Conservation (phyloP, 2,797 vertebrate species). For the Sandelia bainsii region DNA sequence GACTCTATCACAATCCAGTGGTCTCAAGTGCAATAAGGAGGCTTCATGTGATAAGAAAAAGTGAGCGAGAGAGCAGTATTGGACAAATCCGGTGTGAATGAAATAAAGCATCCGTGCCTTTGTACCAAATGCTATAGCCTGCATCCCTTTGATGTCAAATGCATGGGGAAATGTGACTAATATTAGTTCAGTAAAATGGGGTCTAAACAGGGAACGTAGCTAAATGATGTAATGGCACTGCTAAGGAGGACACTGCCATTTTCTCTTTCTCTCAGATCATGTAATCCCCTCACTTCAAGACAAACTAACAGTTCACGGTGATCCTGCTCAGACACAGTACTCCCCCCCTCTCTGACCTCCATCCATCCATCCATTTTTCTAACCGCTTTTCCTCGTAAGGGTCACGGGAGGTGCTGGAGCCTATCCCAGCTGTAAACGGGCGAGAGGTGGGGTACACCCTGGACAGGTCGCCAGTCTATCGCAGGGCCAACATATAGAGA, state of each 20-base stretch:
- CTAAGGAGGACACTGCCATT: slow-evolving; percentile 48
- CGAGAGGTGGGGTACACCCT: no score
- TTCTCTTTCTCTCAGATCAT: neutral
- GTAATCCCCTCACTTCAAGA: slow-evolving; percentile 12
- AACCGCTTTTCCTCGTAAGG: no score
- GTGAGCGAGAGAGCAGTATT: slow-evolving; percentile 10
- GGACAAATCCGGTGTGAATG: slow-evolving; percentile 54
- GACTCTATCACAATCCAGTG: slow-evolving; percentile 50
- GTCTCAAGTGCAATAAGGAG: slow-evolving; percentile 46
- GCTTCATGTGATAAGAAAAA: slow-evolving; percentile 31
- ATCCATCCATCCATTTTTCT: no score
- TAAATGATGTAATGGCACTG: slow-evolving; percentile 53
- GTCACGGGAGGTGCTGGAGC: no score
- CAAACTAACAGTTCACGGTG: slow-evolving; percentile 35
- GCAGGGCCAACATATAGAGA: no score
- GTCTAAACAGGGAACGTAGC: slow-evolving; percentile 46
- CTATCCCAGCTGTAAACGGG: no score
- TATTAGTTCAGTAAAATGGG: slow-evolving; percentile 63
- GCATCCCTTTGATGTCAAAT: slow-evolving; percentile 69
- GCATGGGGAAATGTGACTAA: slow-evolving; percentile 49
- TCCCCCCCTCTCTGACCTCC: no score
- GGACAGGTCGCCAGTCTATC: no score
- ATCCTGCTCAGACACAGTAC: slow-evolving; percentile 36
- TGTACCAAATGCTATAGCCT: slow-evolving; percentile 44
- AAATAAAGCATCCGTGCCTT: slow-evolving; percentile 55